A percentile compares a stretch with the other conserved stretches of the same genome.
Evolutionary conservation across 2,113 vertebrate species (phyloP).

Genomic region (Felis chaus): DNA sequence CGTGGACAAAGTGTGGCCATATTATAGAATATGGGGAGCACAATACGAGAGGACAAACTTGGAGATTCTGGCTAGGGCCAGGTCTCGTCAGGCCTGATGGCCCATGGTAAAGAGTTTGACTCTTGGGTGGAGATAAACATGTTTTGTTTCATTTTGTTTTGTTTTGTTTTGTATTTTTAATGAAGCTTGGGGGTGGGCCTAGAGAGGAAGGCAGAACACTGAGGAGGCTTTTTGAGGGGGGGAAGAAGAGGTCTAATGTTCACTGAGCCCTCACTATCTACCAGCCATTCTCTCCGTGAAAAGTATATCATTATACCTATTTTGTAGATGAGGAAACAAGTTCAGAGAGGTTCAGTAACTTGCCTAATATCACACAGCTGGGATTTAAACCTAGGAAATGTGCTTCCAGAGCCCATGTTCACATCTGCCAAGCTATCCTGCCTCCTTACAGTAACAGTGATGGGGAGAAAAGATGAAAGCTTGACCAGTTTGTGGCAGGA

Average conservation of each 20-base stretch:
- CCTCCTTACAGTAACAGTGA: neutral
- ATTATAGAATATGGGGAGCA: neutral
- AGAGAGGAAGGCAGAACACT: neutral
- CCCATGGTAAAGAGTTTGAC: neutral
- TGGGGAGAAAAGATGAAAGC: neutral
- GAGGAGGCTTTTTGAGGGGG: neutral
- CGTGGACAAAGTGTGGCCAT: rapidly evolving
- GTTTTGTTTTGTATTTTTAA: neutral
- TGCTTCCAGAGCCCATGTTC: neutral
- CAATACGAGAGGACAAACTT: neutral
- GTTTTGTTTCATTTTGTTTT: neutral
- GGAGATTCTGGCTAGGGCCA: neutral
- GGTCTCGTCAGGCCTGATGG: neutral
- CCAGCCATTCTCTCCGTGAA: neutral
- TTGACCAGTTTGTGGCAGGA: neutral
- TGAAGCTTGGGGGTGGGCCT: rapidly evolving
- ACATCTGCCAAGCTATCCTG: neutral
- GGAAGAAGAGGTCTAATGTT: neutral
- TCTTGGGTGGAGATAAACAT: neutral
- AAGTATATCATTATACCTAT: neutral
- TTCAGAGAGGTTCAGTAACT: neutral
- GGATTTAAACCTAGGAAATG: neutral
- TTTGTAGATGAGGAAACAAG: neutral
- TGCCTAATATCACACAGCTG: neutral
- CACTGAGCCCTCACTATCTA: neutral